phyloP scores from a whole-genome alignment of 2,113 vertebrate genomes.

The Mastomys coucha region DNA sequence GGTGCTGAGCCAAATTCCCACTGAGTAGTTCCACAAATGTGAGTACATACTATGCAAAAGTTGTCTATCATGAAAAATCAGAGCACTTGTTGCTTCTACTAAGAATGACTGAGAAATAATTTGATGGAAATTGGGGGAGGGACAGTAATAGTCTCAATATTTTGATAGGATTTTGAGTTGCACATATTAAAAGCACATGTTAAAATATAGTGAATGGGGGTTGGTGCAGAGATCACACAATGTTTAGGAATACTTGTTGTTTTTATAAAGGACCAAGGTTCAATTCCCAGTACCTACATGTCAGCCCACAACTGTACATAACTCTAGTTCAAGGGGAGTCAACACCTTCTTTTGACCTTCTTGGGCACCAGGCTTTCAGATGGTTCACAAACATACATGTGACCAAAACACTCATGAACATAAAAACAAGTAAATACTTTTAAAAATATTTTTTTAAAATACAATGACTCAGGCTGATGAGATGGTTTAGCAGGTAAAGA shows the following conservation, averaged over 20 bases:
- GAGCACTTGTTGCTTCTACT: neutral
- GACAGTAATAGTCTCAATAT: neutral
- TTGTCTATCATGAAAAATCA: neutral
- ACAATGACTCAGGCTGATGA: too few relatives aligned
- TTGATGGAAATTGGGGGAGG: neutral
- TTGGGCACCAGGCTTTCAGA: neutral
- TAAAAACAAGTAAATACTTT: neutral
- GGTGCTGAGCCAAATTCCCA: neutral
- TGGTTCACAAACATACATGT: neutral
- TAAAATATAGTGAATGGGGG: neutral
- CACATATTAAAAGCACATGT: neutral
- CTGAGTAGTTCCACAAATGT: slow-evolving; percentile 3
- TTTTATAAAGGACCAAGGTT: too few relatives aligned
- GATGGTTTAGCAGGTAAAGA: neutral
- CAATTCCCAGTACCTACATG: too few relatives aligned
- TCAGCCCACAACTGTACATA: neutral
- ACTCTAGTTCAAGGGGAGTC: neutral
- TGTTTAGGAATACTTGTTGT: neutral
- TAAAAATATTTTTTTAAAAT: neutral
- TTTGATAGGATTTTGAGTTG: slow-evolving; percentile 16
- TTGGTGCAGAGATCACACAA: neutral
- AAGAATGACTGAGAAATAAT: neutral
- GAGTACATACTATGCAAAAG: neutral
- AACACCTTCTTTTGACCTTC: neutral
- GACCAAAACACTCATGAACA: neutral